These are phyloP conservation scores for Meteorus colon DNA, from an alignment of 2,888 invertebrate species.

Conservation along the genomic window DNA sequence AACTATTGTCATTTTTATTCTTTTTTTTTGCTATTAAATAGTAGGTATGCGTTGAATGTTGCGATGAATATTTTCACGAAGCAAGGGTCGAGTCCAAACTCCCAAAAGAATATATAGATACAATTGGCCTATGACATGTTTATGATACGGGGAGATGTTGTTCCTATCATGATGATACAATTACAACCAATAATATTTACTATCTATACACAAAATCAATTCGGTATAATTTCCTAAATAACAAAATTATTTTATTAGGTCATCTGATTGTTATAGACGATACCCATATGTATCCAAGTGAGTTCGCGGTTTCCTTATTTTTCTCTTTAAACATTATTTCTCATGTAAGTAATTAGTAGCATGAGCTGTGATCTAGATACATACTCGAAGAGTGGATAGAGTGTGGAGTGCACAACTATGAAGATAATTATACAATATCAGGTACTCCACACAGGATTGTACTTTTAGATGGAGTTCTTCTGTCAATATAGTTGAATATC, in stretches of 20 bases:
- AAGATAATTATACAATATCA: slow-evolving; percentile 31
- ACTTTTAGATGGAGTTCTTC: slow-evolving; percentile 32
- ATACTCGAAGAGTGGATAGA: slow-evolving; percentile 67
- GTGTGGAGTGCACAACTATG: slow-evolving; percentile 50
- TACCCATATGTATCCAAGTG: slow-evolving; percentile 34
- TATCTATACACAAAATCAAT: not conserved
- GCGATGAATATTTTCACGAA: not conserved
- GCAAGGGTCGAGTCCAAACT: not conserved
- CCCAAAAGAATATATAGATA: not conserved
- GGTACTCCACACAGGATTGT: slow-evolving; percentile 20
- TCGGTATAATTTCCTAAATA: no score
- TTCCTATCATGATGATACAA: slow-evolving; percentile 15
- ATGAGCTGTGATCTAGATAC: slow-evolving; percentile 73
- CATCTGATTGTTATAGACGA: slow-evolving; percentile 4
- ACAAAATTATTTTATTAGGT: slow-evolving; percentile 22
- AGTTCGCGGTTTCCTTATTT: slow-evolving; percentile 32
- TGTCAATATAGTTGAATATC: slow-evolving; percentile 26
- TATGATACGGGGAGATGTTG: not conserved
- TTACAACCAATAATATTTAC: not conserved
- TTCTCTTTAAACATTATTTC: slow-evolving; percentile 50
- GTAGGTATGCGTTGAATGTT: not conserved
- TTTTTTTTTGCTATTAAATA: slow-evolving; percentile 1
- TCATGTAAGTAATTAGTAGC: slow-evolving; percentile 71
- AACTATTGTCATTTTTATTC: not conserved
- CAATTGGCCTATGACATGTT: not conserved